These are phyloP conservation scores for Drosophila stalkeri DNA, from an alignment of 2,888 invertebrate species.

Conservation along the genomic window DNA sequence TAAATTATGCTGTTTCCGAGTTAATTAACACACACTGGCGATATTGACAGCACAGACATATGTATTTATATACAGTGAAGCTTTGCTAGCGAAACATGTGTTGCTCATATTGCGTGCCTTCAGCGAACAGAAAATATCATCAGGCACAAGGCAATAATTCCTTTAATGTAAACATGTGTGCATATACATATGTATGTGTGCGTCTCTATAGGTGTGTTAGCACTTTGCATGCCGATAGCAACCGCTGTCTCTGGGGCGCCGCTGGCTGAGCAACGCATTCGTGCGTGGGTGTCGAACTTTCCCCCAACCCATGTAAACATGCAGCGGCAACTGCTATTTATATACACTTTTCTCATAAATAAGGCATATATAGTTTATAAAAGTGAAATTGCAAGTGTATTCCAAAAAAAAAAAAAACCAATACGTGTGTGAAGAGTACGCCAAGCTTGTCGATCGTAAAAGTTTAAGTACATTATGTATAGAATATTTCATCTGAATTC, in stretches of 20 bases:
- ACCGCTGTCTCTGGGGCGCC: constrained; percentile 30
- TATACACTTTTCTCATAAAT: constrained; percentile 5
- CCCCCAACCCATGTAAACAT: constrained; percentile 58
- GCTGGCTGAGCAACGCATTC: constrained; percentile 70
- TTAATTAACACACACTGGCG: constrained; percentile 54
- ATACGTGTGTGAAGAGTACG: not conserved
- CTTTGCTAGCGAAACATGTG: constrained; percentile 56
- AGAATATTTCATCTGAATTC: not conserved
- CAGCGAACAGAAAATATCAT: constrained; percentile 47
- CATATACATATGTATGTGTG: not conserved
- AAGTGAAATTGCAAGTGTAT: not conserved
- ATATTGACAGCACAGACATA: constrained; percentile 26
- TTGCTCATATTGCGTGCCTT: constrained; percentile 55
- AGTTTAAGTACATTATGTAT: not conserved
- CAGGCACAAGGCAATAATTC: constrained; percentile 20
- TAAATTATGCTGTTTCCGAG: constrained; percentile 59
- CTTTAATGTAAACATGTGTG: constrained; percentile 14
- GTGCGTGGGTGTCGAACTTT: constrained; percentile 75
- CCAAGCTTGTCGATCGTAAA: not conserved
- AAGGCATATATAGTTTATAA: not conserved
- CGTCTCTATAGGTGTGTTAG: not conserved
- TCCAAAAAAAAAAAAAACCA: not conserved
- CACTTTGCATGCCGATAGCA: constrained; percentile 45
- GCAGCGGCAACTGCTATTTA: constrained; percentile 58
- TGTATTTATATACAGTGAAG: constrained; percentile 23